A percentile compares a stretch with the other conserved stretches of the same genome.
These are phyloP conservation scores for Agriopis marginaria DNA, from an alignment of 2,888 invertebrate species.

Conservation along the genomic window DNA sequence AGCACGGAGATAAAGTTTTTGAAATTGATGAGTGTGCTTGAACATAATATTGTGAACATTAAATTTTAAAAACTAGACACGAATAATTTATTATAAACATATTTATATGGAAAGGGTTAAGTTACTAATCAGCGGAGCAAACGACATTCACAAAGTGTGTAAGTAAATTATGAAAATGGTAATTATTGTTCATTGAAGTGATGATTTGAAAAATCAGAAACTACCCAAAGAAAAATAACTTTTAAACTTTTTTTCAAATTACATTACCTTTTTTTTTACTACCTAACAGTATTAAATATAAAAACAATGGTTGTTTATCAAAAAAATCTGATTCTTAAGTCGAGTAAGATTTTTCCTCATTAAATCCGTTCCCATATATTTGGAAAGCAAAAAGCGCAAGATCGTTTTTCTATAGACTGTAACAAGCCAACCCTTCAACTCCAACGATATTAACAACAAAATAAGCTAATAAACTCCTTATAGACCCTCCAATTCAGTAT, in stretches of 20 bases:
- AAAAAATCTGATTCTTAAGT: too few relatives aligned
- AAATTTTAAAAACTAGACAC: neutral
- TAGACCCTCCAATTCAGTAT: conserved; percentile 48
- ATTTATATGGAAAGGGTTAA: neutral
- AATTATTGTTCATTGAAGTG: too few relatives aligned
- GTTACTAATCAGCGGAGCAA: too few relatives aligned
- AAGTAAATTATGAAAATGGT: too few relatives aligned
- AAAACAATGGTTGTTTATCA: too few relatives aligned
- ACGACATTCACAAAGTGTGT: too few relatives aligned
- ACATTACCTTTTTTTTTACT: too few relatives aligned
- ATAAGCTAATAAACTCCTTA: conserved; percentile 41
- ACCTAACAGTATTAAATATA: too few relatives aligned
- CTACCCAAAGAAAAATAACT: too few relatives aligned
- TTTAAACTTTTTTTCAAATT: too few relatives aligned
- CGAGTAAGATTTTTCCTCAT: too few relatives aligned
- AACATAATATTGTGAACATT: conserved; percentile 5
- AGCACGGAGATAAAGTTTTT: conserved; percentile 24
- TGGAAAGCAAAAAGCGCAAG: neutral
- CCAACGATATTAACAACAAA: conserved; percentile 21
- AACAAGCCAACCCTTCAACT: conserved; percentile 12
- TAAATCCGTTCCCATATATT: neutral
- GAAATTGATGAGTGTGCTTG: conserved; percentile 11
- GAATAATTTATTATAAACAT: neutral
- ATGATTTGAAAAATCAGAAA: too few relatives aligned
- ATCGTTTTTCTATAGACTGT: neutral